phyloP scores from a whole-genome alignment of 2,888 invertebrate genomes.

The Scrobipalpa costella region DNA sequence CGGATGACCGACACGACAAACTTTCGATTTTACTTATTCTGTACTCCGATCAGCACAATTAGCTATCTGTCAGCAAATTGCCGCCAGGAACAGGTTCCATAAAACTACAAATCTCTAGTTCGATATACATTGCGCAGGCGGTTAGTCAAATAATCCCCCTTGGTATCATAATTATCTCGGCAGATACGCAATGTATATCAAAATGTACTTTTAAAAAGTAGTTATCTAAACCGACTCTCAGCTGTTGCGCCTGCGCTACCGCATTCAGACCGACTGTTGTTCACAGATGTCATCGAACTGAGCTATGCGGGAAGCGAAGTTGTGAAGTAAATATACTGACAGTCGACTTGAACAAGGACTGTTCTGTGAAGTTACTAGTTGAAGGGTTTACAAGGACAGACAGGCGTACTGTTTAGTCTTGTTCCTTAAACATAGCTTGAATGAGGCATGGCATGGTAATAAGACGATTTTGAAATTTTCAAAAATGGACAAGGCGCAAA shows the following conservation, averaged over 20 bases:
- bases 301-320: background rate
- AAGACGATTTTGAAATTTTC: too few relatives aligned
- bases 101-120: too few relatives aligned
- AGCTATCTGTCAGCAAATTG: background rate
- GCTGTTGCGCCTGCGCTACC: background rate
- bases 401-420: too few relatives aligned
- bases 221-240: background rate
- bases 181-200: background rate
- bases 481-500: too few relatives aligned
- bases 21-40: background rate
- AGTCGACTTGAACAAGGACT: background rate
- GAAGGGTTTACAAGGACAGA: too few relatives aligned
- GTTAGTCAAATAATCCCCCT: background rate
- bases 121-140: background rate
- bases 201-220: background rate
- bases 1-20: background rate
- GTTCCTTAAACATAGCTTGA: too few relatives aligned
- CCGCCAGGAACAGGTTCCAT: background rate
- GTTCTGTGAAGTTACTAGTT: too few relatives aligned
- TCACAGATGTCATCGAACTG: background rate
- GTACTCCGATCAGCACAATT: background rate
- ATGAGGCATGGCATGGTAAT: too few relatives aligned
- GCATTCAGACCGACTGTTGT: background rate
- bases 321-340: background rate
- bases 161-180: background rate